Conservation (phyloP, 2,113 vertebrate species). For the Poecile atricapillus region DNA sequence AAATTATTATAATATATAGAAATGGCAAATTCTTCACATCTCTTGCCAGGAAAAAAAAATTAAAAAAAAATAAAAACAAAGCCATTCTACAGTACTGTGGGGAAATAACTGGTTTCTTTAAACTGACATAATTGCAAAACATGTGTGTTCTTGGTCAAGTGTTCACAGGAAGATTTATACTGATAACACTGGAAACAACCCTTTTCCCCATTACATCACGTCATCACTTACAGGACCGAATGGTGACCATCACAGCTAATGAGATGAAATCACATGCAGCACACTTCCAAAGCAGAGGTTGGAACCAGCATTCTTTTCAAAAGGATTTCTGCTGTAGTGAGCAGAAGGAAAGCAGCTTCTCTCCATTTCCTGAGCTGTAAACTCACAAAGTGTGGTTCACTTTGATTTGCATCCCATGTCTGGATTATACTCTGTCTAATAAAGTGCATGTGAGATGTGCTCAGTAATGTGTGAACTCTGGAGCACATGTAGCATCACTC, state of each 20-base stretch:
- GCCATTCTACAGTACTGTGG: neutral
- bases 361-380: slow-evolving; percentile 55
- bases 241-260: slow-evolving; percentile 51
- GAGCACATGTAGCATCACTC: slow-evolving; percentile 15
- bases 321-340: neutral
- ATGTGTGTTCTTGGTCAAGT: slow-evolving; percentile 21
- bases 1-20: slow-evolving; percentile 26
- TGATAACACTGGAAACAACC: slow-evolving; percentile 30
- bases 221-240: slow-evolving; percentile 47
- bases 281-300: neutral
- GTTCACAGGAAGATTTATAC: slow-evolving; percentile 55
- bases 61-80: neutral
- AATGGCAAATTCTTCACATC: slow-evolving; percentile 17
- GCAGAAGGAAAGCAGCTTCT: slow-evolving; percentile 58
- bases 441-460: slow-evolving; percentile 42
- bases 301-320: neutral
- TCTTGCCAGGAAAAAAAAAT: neutral
- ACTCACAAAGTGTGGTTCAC: slow-evolving; percentile 23
- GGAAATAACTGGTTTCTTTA: slow-evolving; percentile 33
- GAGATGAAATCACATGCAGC: slow-evolving; percentile 35
- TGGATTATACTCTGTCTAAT: slow-evolving; percentile 34
- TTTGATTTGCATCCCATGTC: slow-evolving; percentile 50
- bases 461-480: slow-evolving; percentile 43
- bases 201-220: slow-evolving; percentile 18
- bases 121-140: slow-evolving; percentile 37